Conservation (phyloP, 1,140 invertebrate genomes). For the Delia radicum region DNA sequence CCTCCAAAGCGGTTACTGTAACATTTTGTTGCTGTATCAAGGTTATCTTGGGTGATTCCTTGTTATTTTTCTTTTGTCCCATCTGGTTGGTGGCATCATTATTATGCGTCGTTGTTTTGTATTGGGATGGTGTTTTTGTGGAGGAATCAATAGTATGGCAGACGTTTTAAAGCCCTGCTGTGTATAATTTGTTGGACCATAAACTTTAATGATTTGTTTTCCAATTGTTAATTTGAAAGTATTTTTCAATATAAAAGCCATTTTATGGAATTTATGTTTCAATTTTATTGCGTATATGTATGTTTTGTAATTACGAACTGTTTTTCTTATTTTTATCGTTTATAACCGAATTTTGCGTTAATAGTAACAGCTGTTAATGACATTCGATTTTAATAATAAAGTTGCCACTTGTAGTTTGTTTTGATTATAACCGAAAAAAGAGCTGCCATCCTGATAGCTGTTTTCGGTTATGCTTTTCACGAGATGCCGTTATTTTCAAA, state of each 20-base stretch:
- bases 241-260: neutral
- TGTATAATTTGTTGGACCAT: neutral
- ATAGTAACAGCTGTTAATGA: too few relatives aligned
- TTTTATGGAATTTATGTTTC: neutral
- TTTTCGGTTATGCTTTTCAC: too few relatives aligned
- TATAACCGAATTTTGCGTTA: too few relatives aligned
- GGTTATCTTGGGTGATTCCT: conserved; percentile 54
- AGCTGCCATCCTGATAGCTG: too few relatives aligned
- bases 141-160: neutral
- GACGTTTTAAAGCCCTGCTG: neutral
- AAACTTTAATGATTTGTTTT: neutral
- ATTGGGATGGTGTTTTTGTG: neutral
- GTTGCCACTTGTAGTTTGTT: too few relatives aligned
- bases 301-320: neutral
- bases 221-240: neutral
- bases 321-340: neutral
- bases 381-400: too few relatives aligned
- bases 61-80: conserved; percentile 29
- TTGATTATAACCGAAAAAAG: too few relatives aligned
- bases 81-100: neutral
- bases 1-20: conserved; percentile 58
- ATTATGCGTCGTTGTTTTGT: neutral
- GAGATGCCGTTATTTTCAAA: too few relatives aligned
- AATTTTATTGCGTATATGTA: neutral
- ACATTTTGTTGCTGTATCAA: conserved; percentile 58